Evolutionary conservation across 1,140 invertebrate species (phyloP).

Genomic region (Pseudomyrmex concolor): DNA sequence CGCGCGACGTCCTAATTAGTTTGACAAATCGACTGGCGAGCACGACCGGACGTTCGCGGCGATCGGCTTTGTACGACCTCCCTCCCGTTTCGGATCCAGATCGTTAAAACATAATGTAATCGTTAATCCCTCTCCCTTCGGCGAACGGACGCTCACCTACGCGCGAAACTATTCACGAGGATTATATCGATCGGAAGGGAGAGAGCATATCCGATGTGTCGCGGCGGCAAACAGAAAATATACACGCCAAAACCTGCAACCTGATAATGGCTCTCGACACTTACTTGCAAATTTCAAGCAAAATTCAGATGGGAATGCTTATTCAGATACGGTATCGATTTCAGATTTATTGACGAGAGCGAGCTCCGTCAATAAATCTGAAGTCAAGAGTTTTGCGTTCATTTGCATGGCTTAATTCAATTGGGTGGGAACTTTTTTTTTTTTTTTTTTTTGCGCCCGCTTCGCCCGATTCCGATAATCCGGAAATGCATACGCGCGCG

Average conservation of each 20-base stretch:
- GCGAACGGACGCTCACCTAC: constrained; percentile 37
- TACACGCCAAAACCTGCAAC: neutral
- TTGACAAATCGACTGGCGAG: constrained; percentile 47
- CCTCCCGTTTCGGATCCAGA: constrained; percentile 49
- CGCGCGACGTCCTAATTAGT: constrained; percentile 59
- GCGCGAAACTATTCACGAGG: constrained; percentile 66
- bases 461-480: neutral
- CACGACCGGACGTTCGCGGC: constrained; percentile 26
- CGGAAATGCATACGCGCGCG: neutral
- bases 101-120: constrained; percentile 66
- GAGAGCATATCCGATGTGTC: neutral
- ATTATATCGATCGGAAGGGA: constrained; percentile 58
- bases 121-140: constrained; percentile 63
- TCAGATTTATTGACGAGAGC: too few relatives aligned
- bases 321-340: too few relatives aligned
- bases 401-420: neutral
- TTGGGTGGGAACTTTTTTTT: too few relatives aligned
- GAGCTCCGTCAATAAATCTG: too few relatives aligned
- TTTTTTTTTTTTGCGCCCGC: too few relatives aligned
- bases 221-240: constrained; percentile 8
- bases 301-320: neutral
- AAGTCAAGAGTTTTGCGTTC: neutral
- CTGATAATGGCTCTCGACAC: neutral
- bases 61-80: constrained; percentile 46
- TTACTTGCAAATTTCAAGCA: constrained; percentile 16